Base-by-base conservation (phyloP, 1,140 invertebrate species). In the Drosophila novamexicana region DNA sequence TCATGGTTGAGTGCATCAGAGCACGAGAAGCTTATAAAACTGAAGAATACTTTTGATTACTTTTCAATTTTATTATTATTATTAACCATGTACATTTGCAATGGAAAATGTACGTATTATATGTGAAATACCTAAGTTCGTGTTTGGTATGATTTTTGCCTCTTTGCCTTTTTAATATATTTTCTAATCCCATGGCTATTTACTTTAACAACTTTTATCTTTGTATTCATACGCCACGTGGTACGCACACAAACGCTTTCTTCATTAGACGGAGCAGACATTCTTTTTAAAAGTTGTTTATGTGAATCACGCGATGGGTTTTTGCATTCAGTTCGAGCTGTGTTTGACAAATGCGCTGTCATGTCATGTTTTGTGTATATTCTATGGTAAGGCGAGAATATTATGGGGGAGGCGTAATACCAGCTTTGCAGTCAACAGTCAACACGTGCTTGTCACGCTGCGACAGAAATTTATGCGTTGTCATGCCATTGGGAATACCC, bases 381-480 rank as follows among this genome's bases (percentile, higher is more conserved):
- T 12, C 12, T 16, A 16, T 49, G 29, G 1, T 10, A 36, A 12
- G 34, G 10, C n/a, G 54, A 7, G 22, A 6, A 4, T 16, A 14
- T 3, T 4, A 22, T 22, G 12, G 29, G 5, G 22, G 16, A 22
- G 22, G 0, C n/a, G 12, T 45, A 63, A 39, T 62, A 64, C 40
- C 40, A 62, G 65, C 63, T 53, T 37, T 40, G 40, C 75, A 47
- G 49, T 29, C 37, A 29, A 29, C 22, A 40, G 36, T 10, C 32
- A 29, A 9, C 71, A 74, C 64, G 57, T 77, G 59, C 65, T 54
- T 54, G 63, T 69, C 71, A 74, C 47, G 53, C 64, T 74, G 56
- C 18, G 14, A 47, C 45, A 58, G 54, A 47, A 67, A 84, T 81
- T 78, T 85, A 75, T 81, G 65, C 77, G 69, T 77, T 53, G 74